phyloP scores from a whole-genome alignment of 2,113 vertebrate species.

The Heliornis fulica region DNA sequence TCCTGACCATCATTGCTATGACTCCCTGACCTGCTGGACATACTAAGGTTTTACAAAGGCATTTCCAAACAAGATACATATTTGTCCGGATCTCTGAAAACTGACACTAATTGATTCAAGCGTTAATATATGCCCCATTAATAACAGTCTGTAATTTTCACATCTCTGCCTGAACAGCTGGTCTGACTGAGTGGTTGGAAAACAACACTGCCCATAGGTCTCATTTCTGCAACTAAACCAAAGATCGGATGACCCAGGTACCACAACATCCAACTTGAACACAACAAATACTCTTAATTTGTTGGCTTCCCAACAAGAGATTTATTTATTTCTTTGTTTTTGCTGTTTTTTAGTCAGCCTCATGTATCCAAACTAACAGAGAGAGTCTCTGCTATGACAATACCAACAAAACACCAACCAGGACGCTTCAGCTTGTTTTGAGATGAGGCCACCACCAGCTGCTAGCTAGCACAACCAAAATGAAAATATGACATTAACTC shows the following conservation, averaged over 20 bases:
- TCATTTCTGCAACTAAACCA: background rate
- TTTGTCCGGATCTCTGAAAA: background rate
- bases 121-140: background rate
- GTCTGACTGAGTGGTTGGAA: background rate
- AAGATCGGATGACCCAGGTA: background rate
- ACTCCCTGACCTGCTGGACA: background rate
- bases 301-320: background rate
- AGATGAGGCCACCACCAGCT: background rate
- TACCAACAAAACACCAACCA: background rate
- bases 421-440: background rate
- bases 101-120: background rate
- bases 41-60: background rate
- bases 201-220: background rate
- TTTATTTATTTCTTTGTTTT: background rate
- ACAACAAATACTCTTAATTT: background rate
- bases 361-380: background rate
- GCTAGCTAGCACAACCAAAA: background rate
- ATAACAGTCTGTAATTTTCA: background rate
- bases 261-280: background rate
- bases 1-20: accelerated
- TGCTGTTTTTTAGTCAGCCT: background rate
- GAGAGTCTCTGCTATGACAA: background rate
- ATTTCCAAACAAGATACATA: background rate
- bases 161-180: background rate
- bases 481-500: background rate